Conservation (phyloP, 2,797 vertebrate species). For the Oryzias dopingdopingensis region DNA sequence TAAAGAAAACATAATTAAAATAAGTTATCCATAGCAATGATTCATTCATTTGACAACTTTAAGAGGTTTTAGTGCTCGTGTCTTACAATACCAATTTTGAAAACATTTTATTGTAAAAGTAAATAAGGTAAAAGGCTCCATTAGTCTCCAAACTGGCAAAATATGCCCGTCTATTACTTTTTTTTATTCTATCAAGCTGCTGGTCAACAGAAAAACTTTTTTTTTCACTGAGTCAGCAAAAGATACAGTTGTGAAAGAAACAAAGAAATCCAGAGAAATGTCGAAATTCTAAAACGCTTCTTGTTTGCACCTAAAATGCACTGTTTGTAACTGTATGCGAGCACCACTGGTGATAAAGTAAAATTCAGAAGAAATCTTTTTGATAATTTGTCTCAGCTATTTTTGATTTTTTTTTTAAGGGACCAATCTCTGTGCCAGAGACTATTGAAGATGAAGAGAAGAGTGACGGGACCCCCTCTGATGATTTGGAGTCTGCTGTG, state of each 20-base stretch:
- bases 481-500: slow-evolving; percentile 78
- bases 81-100: not conserved
- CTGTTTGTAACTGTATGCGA: too few relatives aligned
- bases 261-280: too few relatives aligned
- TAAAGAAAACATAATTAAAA: slow-evolving; percentile 6
- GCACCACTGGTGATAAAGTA: not conserved
- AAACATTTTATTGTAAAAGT: too few relatives aligned
- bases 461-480: slow-evolving; percentile 76
- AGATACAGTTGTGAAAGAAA: too few relatives aligned
- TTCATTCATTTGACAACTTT: slow-evolving; percentile 29
- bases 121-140: too few relatives aligned
- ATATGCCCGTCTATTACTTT: too few relatives aligned
- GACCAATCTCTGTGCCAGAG: slow-evolving; percentile 62
- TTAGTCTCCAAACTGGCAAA: too few relatives aligned
- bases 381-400: not conserved
- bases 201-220: too few relatives aligned
- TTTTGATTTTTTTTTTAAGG: slow-evolving; percentile 39
- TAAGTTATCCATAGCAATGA: slow-evolving; percentile 18
- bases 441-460: slow-evolving; percentile 77
- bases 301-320: too few relatives aligned
- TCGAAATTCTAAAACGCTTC: too few relatives aligned
- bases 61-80: slow-evolving; percentile 43
- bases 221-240: too few relatives aligned
- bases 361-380: slow-evolving; percentile 1
- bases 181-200: too few relatives aligned